Evolutionary conservation across 37 sponge, comb jelly and placozoan species (phyloP), one percentile per base, ranked within the genome.

Genomic region (Cladorhizidae sp.): DNA sequence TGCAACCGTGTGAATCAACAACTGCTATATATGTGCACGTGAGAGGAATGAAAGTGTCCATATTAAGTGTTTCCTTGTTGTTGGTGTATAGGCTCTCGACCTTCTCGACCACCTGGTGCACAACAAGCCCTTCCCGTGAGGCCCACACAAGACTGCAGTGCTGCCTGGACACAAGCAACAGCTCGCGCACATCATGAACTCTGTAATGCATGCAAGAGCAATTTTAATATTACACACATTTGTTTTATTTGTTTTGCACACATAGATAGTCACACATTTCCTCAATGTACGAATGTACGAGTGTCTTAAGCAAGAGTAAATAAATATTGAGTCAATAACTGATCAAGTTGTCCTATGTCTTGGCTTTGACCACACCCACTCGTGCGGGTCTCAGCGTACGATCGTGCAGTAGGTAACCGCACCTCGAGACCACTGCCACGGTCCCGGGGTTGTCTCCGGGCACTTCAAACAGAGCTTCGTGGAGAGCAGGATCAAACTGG

Each of bases 381-480:
- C 81, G 84, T 58, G 97, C 97, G 41, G 99, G 86, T 59, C 99
- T 80, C 33, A 98, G 82, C 20, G 95, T 91, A 33, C 99, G 80
- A 5, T 91, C 90, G 73, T 98, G 83, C 45, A 98, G 84, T 0
- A 74, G 65, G 59, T 98, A 98, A 9, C 99, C 99, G 31, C 78
- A 62, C 59, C 75, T 83, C 7, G 91, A 74, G 0, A 98, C 94
- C 26, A 80, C 73, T 22, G 90, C 88, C 18, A 98, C 78, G 0
- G 89, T 92, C 0, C 99, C 99, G 2, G 91, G 84, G 23, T 80
- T 84, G 36, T 96, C 90, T 5, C 94, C 97, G 25, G 83, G 83
- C 22, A 97, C 83, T 84, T 96, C 93, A 67, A 93, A 93, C 87
- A 96, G 49, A 22, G 99, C 97, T 76, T 98, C 99, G 67, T 98